These are phyloP conservation scores for Mycalesis mineus DNA, from an alignment of 2,888 invertebrate genomes.

Conservation along the genomic window DNA sequence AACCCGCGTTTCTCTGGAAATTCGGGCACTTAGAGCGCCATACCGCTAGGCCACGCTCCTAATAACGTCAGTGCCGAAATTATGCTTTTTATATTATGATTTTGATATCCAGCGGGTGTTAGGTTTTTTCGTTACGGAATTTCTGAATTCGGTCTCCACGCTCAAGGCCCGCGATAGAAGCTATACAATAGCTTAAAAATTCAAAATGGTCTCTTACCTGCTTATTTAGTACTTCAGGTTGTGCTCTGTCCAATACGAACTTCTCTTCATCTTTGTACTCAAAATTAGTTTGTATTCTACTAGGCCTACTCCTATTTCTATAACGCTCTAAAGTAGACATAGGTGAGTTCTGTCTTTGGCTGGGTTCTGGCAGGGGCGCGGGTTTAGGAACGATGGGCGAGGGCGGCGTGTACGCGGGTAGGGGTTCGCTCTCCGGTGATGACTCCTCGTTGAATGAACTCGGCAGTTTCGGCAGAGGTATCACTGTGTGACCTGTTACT, in stretches of 20 bases:
- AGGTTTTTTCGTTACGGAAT: too few relatives aligned
- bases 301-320: constrained; percentile 61
- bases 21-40: too few relatives aligned
- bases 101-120: too few relatives aligned
- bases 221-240: constrained; percentile 76
- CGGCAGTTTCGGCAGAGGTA: constrained; percentile 81
- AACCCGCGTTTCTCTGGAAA: too few relatives aligned
- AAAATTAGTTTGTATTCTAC: constrained; percentile 54
- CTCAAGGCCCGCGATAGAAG: too few relatives aligned
- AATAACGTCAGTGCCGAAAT: too few relatives aligned
- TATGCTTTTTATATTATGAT: too few relatives aligned
- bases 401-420: constrained; percentile 54
- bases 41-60: too few relatives aligned
- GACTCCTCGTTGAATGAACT: constrained; percentile 68
- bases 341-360: constrained; percentile 50
- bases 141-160: too few relatives aligned
- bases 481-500: constrained; percentile 80
- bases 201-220: constrained; percentile 59
- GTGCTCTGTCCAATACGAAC: constrained; percentile 83
- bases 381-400: constrained; percentile 59
- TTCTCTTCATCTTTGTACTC: constrained; percentile 80
- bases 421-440: constrained; percentile 61
- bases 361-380: constrained; percentile 39
- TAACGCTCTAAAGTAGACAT: constrained; percentile 73
- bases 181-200: too few relatives aligned